Evolutionary conservation across 2,888 invertebrate species (phyloP), one percentile per base, ranked within the genome.

Genomic region (Opisthograptis luteolata): DNA sequence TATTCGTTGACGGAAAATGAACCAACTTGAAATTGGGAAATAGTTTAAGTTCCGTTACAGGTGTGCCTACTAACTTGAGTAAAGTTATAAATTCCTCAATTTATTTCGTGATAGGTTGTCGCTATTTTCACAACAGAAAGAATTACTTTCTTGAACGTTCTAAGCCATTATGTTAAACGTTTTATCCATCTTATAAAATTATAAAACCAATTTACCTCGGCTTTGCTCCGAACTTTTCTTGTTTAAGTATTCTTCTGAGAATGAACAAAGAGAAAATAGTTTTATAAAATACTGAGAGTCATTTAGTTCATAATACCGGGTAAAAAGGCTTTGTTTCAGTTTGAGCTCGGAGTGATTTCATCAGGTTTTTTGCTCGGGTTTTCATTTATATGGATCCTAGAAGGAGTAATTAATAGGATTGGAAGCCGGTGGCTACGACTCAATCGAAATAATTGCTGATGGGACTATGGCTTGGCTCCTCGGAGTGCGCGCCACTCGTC

Each of bases 361-460:
- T 51, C 27, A 24, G 37, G 41, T 25, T 55, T 58, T 60, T 58
- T 55, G 42, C 31, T 46, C 14, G 50, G 62, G 69, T 65, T 70
- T 67, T 65, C 66, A 67, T 70, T 68, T 68, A 73, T 68, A 71
- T 69, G 72, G 71, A 70, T 66, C 62, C 55, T 54, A 48, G 62
- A 68, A 78, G 77, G 82, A 40, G 52, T 55, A 55, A 86, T 86
- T 87, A 85, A 82, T 84, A 80, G 76, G 76, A 79, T 78, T 79
- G 78, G 76, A 77, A 78, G 76, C 76, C 44, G 25, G 25, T 51
- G 44, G 50, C 44, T 69, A 66, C 75, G 78, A 75, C 77, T 80
- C 78, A 79, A 80, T 83, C 77, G 69, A 74, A 74, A 79, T 85
- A 81, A 87, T 84, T 80, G 76, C 77, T 74, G 75, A 79, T 42